Conservation (phyloP, 1,140 invertebrate species). For the Lysiphlebus fabarum region DNA sequence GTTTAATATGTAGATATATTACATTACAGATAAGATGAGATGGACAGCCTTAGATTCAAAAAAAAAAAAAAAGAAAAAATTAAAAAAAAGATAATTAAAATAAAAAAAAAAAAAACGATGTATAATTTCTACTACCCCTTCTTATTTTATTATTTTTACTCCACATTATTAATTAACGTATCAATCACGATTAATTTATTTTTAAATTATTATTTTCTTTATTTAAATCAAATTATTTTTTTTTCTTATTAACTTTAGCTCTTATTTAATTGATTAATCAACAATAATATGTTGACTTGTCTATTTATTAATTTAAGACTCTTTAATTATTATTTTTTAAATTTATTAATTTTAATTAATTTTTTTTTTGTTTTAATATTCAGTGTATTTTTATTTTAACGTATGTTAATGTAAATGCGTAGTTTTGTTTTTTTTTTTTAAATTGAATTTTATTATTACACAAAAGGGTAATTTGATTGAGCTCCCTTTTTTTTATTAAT, state of each 20-base stretch:
- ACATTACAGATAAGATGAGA: slow-evolving; percentile 24
- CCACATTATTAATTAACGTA: slow-evolving; percentile 3
- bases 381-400: slow-evolving; percentile 12
- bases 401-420: slow-evolving; percentile 29
- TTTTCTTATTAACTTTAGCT: slow-evolving; percentile 18
- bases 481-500: slow-evolving; percentile 32
- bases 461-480: slow-evolving; percentile 46
- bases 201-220: slow-evolving; percentile 13
- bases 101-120: background rate
- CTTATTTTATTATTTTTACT: slow-evolving; percentile 11
- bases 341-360: slow-evolving; percentile 30
- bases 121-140: slow-evolving; percentile 9
- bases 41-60: slow-evolving; percentile 24
- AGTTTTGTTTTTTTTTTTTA: slow-evolving; percentile 12
- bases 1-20: slow-evolving; percentile 13
- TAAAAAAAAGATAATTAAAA: too few relatives aligned
- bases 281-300: slow-evolving; percentile 32
- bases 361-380: slow-evolving; percentile 18
- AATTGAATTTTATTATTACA: slow-evolving; percentile 16
- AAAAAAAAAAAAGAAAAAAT: slow-evolving; percentile 18
- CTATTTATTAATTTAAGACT: slow-evolving; percentile 11
- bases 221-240: slow-evolving; percentile 24
- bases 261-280: slow-evolving; percentile 40
- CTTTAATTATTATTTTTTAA: slow-evolving; percentile 13
- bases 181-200: slow-evolving; percentile 6